Evolutionary conservation across 1,140 invertebrate species (phyloP), one percentile per base, ranked within the genome.

Genomic region (Ostrea denselamellosa): DNA sequence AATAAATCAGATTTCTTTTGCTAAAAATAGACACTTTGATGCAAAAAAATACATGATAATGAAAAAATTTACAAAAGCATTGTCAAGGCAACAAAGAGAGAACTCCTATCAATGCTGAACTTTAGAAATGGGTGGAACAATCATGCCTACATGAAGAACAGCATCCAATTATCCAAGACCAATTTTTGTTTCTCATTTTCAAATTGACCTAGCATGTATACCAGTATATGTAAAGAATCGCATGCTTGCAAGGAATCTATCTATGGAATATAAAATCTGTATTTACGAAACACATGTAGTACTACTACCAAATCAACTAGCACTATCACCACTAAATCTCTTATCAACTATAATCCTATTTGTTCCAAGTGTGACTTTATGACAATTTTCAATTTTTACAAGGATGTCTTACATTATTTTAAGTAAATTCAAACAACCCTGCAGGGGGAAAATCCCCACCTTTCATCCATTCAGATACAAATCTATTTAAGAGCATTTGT

Each of bases 81-180:
- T 77, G 68, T 77, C 68, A 77, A 77, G 68, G 68, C 68, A 77
- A 77, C 68, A 77, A 44, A 77, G 68, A 77, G 68, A 77, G 25
- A 77, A 77, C 68, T 77, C 68, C 68, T 62, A 62, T 17, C 56
- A 62, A 62, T 62, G 17, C 56, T 62, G 14, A n/a, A 19, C 56
- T 62, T 62, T 19, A 62, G 17, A 62, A 62, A 19, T 19, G 34
- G 17, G 19, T 62, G 14, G 56, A 62, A 19, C 7, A 62, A n/a
- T n/a, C 56, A 62, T 62, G 56, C 56, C n/a, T 58, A 62, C 19
- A 44, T 44, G 5, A 44, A 44, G 34, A 44, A 44, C 5, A 44
- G 34, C 34, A 44, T 44, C 34, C 56, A n/a, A 62, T 62, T 7
- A 62, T 19, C 56, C 19, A 62, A 7, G 14, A 62, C n/a, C 17